Evolutionary conservation across 2,888 invertebrate species (phyloP).

Genomic region (Eristalis intricaria): DNA sequence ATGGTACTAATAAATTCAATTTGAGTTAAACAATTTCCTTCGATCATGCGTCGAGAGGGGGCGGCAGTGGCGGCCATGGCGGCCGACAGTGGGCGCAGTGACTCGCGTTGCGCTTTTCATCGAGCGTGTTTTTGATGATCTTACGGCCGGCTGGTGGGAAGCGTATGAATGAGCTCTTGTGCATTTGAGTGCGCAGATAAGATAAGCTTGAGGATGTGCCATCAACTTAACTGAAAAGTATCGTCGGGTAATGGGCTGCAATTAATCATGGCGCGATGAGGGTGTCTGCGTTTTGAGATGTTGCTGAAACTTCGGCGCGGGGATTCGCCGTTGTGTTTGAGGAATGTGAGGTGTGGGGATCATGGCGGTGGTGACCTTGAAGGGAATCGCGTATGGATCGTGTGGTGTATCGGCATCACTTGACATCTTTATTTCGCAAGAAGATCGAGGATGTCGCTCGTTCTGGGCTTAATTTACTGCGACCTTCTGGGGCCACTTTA

Average conservation of each 20-base stretch:
- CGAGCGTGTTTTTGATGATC: constrained; percentile 20
- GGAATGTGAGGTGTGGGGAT: too few species aligned
- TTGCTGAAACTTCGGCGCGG: background rate
- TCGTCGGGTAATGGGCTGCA: constrained; percentile 30
- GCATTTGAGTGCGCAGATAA: constrained; percentile 42
- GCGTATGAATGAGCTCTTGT: constrained; percentile 10
- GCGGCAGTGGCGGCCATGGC: background rate
- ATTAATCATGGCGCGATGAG: constrained; percentile 22
- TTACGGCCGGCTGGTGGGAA: constrained; percentile 31
- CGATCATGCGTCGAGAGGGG: background rate
- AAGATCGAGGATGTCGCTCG: background rate
- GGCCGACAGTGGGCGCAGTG: background rate
- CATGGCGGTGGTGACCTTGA: background rate
- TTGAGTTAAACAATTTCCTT: constrained; percentile 58
- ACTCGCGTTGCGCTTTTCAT: background rate
- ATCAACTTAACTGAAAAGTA: constrained; percentile 1
- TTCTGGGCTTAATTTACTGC: background rate
- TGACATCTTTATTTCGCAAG: background rate
- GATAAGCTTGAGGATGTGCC: constrained; percentile 41
- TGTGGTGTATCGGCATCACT: background rate
- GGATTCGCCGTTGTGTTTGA: too few species aligned
- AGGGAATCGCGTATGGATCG: background rate
- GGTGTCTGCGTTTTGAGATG: background rate
- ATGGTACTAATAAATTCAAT: constrained; percentile 71
- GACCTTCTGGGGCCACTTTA: too few species aligned